Percentiles rank a stretch among this genome's conserved stretches.
These are phyloP conservation scores for Zingel zingel DNA, from an alignment of 2,113 vertebrate genomes.

Conservation along the genomic window DNA sequence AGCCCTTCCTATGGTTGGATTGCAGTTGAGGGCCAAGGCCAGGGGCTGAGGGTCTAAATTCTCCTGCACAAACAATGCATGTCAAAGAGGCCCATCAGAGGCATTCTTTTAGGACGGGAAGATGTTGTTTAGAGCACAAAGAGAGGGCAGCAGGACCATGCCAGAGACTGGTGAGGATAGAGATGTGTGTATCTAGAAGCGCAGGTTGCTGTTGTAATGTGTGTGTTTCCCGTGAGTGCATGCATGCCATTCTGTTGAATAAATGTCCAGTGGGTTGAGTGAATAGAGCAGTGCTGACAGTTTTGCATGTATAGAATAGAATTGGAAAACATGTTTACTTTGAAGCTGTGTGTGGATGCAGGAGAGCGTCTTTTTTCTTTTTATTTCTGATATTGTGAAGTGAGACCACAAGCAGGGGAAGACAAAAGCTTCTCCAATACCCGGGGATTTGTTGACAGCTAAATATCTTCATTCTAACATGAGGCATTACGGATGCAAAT, in stretches of 20 bases:
- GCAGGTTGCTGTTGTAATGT: slow-evolving; percentile 42
- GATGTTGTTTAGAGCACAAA: slow-evolving; percentile 77
- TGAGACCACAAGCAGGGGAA: slow-evolving; percentile 41
- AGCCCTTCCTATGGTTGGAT: slow-evolving; percentile 69
- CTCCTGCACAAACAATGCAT: slow-evolving; percentile 79
- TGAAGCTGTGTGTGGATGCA: neutral
- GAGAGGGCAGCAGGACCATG: slow-evolving; percentile 63
- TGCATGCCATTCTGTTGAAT: neutral
- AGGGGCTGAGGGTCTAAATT: slow-evolving; percentile 78
- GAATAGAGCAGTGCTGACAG: slow-evolving; percentile 17
- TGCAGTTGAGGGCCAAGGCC: slow-evolving; percentile 80
- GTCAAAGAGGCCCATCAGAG: slow-evolving; percentile 77
- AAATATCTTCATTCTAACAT: slow-evolving; percentile 69
- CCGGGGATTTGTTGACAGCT: slow-evolving; percentile 56
- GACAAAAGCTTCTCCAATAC: slow-evolving; percentile 35
- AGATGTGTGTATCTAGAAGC: slow-evolving; percentile 63
- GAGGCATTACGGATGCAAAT: slow-evolving; percentile 64
- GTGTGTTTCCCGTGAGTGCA: slow-evolving; percentile 19
- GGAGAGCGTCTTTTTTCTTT: slow-evolving; percentile 14
- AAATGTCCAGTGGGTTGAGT: slow-evolving; percentile 9
- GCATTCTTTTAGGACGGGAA: slow-evolving; percentile 67
- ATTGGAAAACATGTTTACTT: slow-evolving; percentile 39
- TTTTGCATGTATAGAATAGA: neutral
- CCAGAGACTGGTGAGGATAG: slow-evolving; percentile 58
- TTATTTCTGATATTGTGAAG: slow-evolving; percentile 18